Evolutionary conservation across 2,113 vertebrate genomes (phyloP).

Genomic region (Ranitomeya variabilis): DNA sequence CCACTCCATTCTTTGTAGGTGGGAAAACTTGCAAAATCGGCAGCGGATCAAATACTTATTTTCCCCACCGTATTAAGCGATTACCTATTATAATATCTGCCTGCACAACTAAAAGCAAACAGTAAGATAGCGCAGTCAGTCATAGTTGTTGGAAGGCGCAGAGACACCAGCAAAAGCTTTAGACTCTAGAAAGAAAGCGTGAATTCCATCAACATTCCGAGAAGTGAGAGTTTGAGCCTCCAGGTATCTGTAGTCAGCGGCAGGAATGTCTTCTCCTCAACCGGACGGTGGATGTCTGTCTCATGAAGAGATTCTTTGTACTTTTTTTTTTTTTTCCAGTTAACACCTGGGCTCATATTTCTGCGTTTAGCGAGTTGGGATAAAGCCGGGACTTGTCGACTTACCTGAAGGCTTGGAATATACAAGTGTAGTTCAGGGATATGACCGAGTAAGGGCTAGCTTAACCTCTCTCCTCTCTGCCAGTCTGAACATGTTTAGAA

Average conservation of each 20-base stretch:
- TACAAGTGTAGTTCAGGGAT: background rate
- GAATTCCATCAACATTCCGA: background rate
- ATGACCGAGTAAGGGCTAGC: too few relatives aligned
- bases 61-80: too few relatives aligned
- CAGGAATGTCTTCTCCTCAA: conserved; percentile 6
- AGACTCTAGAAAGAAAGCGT: background rate
- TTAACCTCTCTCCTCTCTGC: background rate
- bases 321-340: background rate
- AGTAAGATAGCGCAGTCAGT: background rate
- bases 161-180: background rate
- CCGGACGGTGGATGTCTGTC: background rate
- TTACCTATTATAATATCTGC: too few relatives aligned
- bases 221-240: background rate
- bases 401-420: conserved; percentile 19
- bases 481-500: background rate
- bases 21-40: too few relatives aligned
- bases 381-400: conserved; percentile 6
- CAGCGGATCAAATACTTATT: too few relatives aligned
- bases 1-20: too few relatives aligned
- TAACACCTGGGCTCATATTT: conserved; percentile 46
- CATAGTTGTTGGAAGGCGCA: background rate
- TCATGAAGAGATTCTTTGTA: conserved; percentile 32
- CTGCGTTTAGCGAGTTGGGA: conserved; percentile 5
- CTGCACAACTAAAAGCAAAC: background rate
- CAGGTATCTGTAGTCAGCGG: background rate